Base-by-base conservation (phyloP, 2,888 invertebrate genomes). In the Drosophila acutilabella region DNA sequence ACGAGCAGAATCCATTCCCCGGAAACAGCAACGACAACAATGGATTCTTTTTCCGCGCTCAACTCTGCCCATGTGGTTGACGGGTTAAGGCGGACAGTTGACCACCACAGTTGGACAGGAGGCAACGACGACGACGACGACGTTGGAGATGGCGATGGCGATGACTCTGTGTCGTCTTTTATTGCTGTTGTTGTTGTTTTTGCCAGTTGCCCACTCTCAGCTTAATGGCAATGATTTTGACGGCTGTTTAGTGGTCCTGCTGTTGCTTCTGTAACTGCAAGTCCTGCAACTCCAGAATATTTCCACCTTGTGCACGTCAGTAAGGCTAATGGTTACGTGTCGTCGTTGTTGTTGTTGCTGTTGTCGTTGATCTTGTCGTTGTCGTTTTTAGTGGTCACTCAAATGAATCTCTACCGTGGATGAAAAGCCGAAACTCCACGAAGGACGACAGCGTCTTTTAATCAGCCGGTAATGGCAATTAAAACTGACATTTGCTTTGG, bases 161-260 rank as follows among this genome's bases (percentile, higher is more conserved):
- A 47, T 45, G 58, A 36, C 54, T 54, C 57, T 52, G 66, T 66
- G 60, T 54, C 73, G 74, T 67, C 78, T 78, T 80, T 60, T 77
- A 88, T 81, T 84, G 79, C 71, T 65, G 33, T 45, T 53, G 53
- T 45, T 33, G 23, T n/a, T 42, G 36, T 20, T 20, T 18, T 6
- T 23, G 48, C 30, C 64, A 44, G 57, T 67, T 65, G 71, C 64
- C 69, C 73, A 58, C 45, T 71, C 74, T 72, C 77, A 81, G 79
- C 81, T 83, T 89, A 90, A 90, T 90, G 87, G 90, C 81, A 82
- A 89, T 83, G 89, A 89, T 88, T 90, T 90, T 89, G 90, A 91
- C 86, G 90, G 88, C 89, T 90, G 91, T 86, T 81, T 90, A 86
- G 82, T 82, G 53, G 56, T 52, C 16, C 56, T 64, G 57, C 33